These are phyloP conservation scores for Alouatta palliata DNA, from an alignment of 2,113 vertebrate genomes.

Conservation along the genomic window DNA sequence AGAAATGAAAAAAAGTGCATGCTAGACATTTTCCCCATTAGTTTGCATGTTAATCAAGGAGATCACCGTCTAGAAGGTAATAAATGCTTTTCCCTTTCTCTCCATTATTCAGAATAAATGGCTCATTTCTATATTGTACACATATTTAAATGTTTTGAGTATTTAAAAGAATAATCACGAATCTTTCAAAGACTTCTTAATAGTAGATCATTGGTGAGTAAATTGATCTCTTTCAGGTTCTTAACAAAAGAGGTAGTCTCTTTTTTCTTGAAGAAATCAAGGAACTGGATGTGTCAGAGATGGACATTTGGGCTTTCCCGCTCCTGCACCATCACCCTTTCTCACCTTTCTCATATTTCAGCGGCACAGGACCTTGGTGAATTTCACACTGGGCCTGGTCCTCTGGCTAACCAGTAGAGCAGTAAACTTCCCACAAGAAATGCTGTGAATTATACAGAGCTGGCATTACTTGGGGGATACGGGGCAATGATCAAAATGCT, in stretches of 20 bases:
- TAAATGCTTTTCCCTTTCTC: conserved; percentile 39
- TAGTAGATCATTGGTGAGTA: neutral
- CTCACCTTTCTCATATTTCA: conserved; percentile 46
- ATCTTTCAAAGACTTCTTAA: neutral
- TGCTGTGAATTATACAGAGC: neutral
- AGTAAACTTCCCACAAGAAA: neutral
- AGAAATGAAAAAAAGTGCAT: conserved; percentile 7
- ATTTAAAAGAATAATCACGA: conserved; percentile 31
- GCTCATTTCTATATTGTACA: conserved; percentile 33
- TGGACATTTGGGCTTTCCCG: neutral
- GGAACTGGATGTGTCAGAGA: neutral
- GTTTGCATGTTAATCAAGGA: conserved; percentile 31
- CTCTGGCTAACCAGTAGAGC: neutral
- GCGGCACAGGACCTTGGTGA: neutral
- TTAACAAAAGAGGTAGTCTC: neutral
- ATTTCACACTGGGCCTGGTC: neutral
- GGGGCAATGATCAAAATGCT: neutral
- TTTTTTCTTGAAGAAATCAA: neutral
- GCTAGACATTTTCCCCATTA: conserved; percentile 18
- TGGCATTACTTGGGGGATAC: neutral
- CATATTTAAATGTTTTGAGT: conserved; percentile 4
- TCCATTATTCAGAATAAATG: conserved; percentile 7
- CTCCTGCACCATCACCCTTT: neutral
- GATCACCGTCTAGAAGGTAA: conserved; percentile 28
- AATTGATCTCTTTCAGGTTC: neutral